Percentiles rank a stretch among this genome's conserved stretches.
These are phyloP conservation scores for Pollimyrus isidori DNA, from an alignment of 2,113 vertebrate genomes.

Conservation along the genomic window DNA sequence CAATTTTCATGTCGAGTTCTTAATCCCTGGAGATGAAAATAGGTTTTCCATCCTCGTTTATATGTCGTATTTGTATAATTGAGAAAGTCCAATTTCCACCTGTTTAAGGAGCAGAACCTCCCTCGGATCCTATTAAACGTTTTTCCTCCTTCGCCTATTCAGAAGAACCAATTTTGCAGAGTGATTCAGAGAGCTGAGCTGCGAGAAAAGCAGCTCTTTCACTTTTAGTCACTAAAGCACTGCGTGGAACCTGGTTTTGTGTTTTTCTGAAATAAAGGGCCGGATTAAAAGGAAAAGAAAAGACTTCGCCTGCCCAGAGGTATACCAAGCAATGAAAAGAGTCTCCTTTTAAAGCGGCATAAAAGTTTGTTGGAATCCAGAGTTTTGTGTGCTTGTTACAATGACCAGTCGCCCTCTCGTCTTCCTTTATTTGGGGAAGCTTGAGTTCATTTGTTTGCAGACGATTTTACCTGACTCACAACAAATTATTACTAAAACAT, in stretches of 20 bases:
- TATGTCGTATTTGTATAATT: constrained; percentile 71
- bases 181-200: constrained; percentile 76
- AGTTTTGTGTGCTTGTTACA: constrained; percentile 67
- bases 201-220: constrained; percentile 72
- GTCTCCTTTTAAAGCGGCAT: constrained; percentile 61
- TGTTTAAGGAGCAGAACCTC: constrained; percentile 77
- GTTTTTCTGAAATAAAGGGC: constrained; percentile 79
- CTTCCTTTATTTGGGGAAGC: constrained; percentile 58
- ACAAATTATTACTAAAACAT: constrained; percentile 50
- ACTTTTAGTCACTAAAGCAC: constrained; percentile 87
- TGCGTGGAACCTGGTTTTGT: constrained; percentile 92
- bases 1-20: constrained; percentile 41
- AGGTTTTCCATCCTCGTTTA: constrained; percentile 56
- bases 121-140: constrained; percentile 78
- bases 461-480: constrained; percentile 78
- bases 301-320: constrained; percentile 76
- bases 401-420: constrained; percentile 63
- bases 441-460: constrained; percentile 79
- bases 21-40: constrained; percentile 51
- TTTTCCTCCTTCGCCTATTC: constrained; percentile 75
- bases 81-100: constrained; percentile 78
- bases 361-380: constrained; percentile 85
- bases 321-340: constrained; percentile 75
- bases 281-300: constrained; percentile 79
- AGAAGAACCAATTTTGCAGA: constrained; percentile 76